Evolutionary conservation across 2,797 vertebrate genomes (phyloP).

Genomic region (Microtus agrestis): DNA sequence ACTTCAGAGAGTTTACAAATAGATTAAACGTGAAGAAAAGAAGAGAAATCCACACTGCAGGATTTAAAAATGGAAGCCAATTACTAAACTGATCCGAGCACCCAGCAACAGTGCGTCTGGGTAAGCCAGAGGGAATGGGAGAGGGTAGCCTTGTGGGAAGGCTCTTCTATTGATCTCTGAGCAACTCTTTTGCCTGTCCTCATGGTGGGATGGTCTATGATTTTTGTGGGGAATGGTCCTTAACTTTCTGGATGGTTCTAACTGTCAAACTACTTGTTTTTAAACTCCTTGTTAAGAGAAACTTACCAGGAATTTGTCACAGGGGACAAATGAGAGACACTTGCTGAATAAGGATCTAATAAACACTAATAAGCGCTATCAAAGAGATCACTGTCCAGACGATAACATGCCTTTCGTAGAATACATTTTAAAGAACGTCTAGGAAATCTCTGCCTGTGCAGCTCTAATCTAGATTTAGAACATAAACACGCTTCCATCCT

Average conservation of each 20-base stretch:
- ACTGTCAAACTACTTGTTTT: not conserved
- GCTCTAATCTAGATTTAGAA: too few species aligned
- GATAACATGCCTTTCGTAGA: not conserved
- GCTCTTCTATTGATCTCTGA: not conserved
- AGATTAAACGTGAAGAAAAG: not conserved
- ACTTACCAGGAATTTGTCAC: not conserved
- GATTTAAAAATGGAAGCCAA: not conserved
- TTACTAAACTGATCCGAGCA: not conserved
- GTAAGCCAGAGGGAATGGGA: not conserved
- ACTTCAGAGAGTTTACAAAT: constrained; percentile 14
- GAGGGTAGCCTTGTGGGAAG: too few species aligned
- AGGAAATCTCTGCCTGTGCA: not conserved
- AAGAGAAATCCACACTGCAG: not conserved
- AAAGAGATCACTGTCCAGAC: not conserved
- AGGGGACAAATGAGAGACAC: not conserved
- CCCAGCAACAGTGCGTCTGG: not conserved
- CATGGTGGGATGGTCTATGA: not conserved
- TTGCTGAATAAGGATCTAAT: not conserved
- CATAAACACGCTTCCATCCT: too few species aligned
- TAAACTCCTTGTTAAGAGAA: constrained; percentile 4
- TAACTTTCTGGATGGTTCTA: not conserved
- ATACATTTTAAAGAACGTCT: constrained; percentile 12
- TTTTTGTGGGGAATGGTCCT: not conserved
- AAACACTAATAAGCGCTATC: not conserved
- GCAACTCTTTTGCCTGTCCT: not conserved